Evolutionary conservation across 2,113 vertebrate species (phyloP).

Genomic region (Felis catus): F.catus_Fca126_mat1.0 CM031421.1:14477501-14478000

Average conservation of each 20-base stretch:
- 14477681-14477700: not conserved
- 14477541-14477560: not conserved
- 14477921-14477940: not conserved
- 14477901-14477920: not conserved
- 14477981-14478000: not conserved
- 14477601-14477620: not conserved
- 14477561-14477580: accelerated
- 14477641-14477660: not conserved
- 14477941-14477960: not conserved
- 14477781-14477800: not conserved
- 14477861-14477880: not conserved
- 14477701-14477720: not conserved
- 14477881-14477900: not conserved
- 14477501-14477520: constrained; percentile 1
- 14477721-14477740: not conserved
- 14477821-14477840: not conserved
- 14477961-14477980: not conserved
- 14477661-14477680: not conserved
- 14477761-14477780: not conserved
- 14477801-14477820: not conserved
- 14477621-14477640: not conserved
- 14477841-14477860: not conserved
- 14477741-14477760: not conserved
- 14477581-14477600: too few relatives aligned
- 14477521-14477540: not conserved